Evolutionary conservation across 2,113 vertebrate species (phyloP).

Genomic region (Caranx melampygus): DNA sequence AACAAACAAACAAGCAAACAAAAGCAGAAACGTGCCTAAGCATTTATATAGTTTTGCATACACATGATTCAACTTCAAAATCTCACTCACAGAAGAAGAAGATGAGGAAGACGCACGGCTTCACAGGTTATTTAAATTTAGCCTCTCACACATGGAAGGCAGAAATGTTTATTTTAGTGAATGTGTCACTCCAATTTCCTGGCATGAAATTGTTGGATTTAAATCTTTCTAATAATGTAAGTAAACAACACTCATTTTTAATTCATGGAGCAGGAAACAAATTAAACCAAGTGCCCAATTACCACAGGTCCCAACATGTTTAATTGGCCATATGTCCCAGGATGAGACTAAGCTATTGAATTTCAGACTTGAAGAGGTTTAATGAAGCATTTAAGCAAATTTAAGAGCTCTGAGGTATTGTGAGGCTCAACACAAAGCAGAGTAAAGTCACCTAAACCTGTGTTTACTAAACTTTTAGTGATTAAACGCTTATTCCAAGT

Average conservation of each 20-base stretch:
- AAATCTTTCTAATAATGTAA: neutral
- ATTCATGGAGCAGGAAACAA: conserved; percentile 10
- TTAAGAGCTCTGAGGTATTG: neutral
- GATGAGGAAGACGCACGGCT: too few species aligned
- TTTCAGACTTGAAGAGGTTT: conserved; percentile 35
- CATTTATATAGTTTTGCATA: too few species aligned
- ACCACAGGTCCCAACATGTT: neutral
- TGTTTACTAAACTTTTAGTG: neutral
- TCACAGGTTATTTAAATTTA: too few species aligned
- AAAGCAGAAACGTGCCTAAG: too few species aligned
- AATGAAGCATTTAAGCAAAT: conserved; percentile 10
- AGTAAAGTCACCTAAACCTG: neutral
- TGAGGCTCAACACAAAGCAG: neutral
- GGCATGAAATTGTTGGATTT: neutral
- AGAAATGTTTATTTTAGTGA: too few species aligned
- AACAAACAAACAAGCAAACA: too few species aligned
- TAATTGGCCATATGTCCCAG: conserved; percentile 25
- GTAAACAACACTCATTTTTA: neutral
- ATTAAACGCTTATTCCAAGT: neutral
- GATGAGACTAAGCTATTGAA: conserved; percentile 23
- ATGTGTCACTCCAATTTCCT: too few species aligned
- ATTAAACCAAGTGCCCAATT: neutral
- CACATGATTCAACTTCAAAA: too few species aligned
- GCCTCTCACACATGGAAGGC: too few species aligned
- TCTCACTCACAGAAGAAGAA: too few species aligned